Conservation (phyloP, 2,113 vertebrate species). For the Ceuthmochares aereus region DNA sequence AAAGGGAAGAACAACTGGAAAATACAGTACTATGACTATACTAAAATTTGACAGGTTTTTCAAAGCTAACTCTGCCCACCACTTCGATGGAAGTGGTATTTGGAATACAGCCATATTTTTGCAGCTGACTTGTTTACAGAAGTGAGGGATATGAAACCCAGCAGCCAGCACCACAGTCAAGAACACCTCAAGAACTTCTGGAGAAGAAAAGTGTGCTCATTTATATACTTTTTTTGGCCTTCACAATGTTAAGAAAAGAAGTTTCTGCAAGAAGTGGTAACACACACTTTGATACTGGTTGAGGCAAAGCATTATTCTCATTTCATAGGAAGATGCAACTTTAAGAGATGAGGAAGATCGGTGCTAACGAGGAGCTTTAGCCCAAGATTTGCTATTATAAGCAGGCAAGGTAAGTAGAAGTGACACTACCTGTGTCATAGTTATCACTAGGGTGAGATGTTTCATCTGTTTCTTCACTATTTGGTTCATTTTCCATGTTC, state of each 20-base stretch:
- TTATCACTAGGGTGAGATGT: slow-evolving; percentile 89
- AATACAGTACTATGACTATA: background rate
- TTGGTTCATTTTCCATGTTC: slow-evolving; percentile 90
- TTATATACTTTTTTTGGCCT: background rate
- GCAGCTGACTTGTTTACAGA: background rate
- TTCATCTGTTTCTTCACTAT: slow-evolving; percentile 91
- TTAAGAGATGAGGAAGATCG: background rate
- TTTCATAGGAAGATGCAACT: background rate
- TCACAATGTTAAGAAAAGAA: background rate
- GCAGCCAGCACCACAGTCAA: background rate
- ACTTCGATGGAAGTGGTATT: background rate
- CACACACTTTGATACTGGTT: rapidly evolving
- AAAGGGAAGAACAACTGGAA: background rate
- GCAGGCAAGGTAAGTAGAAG: background rate
- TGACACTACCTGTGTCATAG: slow-evolving; percentile 90
- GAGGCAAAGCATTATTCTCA: background rate
- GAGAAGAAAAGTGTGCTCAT: background rate
- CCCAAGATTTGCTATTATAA: background rate
- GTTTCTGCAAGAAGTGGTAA: background rate
- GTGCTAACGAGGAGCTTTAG: background rate
- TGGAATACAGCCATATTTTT: background rate
- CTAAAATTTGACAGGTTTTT: background rate
- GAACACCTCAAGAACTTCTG: background rate
- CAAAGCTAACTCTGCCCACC: background rate
- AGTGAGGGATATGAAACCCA: background rate